Evolutionary conservation across 2,888 invertebrate genomes (phyloP).

Genomic region (Anoplius nigerrimus): DNA sequence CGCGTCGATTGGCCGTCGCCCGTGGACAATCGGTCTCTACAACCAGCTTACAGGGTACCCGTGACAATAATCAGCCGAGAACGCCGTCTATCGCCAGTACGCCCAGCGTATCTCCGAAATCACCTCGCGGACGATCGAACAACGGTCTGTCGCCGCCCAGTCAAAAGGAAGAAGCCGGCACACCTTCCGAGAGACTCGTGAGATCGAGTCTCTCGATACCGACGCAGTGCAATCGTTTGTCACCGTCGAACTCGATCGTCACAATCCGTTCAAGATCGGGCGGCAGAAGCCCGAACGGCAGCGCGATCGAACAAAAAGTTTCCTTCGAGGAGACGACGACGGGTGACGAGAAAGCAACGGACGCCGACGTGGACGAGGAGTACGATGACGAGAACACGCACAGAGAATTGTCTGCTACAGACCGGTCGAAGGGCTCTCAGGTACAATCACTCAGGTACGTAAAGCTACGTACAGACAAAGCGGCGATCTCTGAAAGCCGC

Average conservation of each 20-base stretch:
- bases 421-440: constrained; percentile 56
- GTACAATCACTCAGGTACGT: constrained; percentile 64
- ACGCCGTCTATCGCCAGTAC: constrained; percentile 18
- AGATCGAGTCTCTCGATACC: constrained; percentile 46
- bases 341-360: constrained; percentile 34
- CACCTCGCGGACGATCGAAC: constrained; percentile 27
- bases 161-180: constrained; percentile 37
- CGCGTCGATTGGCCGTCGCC: constrained; percentile 44
- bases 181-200: constrained; percentile 33
- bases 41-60: constrained; percentile 34
- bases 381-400: constrained; percentile 25
- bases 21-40: constrained; percentile 34
- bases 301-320: constrained; percentile 37
- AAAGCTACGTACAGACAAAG: constrained; percentile 15
- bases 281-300: constrained; percentile 26
- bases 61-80: constrained; percentile 27
- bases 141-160: constrained; percentile 22
- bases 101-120: constrained; percentile 25
- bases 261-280: constrained; percentile 41
- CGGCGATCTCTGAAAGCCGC: too few species aligned
- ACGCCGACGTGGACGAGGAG: constrained; percentile 33
- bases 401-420: constrained; percentile 22
- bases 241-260: constrained; percentile 38
- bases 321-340: constrained; percentile 46
- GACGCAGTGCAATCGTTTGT: constrained; percentile 46